phyloP scores from a whole-genome alignment of 2,888 invertebrate species.

The Euzetes globulus region DNA sequence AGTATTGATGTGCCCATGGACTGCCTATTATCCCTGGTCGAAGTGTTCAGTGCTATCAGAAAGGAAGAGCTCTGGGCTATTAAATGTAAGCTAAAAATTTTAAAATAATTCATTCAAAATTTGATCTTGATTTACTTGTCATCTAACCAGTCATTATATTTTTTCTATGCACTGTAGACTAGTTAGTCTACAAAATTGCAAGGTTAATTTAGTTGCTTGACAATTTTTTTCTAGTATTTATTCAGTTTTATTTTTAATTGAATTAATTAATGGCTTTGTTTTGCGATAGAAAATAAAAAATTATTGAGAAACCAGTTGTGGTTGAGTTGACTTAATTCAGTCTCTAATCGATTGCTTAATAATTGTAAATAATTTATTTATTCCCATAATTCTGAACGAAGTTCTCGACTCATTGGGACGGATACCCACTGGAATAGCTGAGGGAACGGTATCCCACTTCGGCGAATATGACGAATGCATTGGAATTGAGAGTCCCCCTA shows the following conservation, averaged over 20 bases:
- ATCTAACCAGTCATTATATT: no score
- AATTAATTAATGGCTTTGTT: not conserved
- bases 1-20: not conserved
- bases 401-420: constrained; percentile 32
- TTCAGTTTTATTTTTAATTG: not conserved
- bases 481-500: not conserved
- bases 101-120: not conserved
- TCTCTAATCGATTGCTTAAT: not conserved
- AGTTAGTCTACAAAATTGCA: no score
- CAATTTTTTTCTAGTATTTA: no score
- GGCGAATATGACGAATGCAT: constrained; percentile 33
- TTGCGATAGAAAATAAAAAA: not conserved
- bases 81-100: constrained; percentile 21
- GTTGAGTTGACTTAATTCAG: no score
- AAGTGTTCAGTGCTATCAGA: constrained; percentile 4
- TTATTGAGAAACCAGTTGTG: no score
- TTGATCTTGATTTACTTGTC: no score
- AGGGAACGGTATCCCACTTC: constrained; percentile 32
- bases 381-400: not conserved
- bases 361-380: not conserved
- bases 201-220: no score
- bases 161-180: no score
- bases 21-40: constrained; percentile 6
- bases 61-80: constrained; percentile 30
- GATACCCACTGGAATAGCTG: constrained; percentile 31